Conservation (phyloP, 2,113 vertebrate genomes). For the Poecilia latipinna region DNA sequence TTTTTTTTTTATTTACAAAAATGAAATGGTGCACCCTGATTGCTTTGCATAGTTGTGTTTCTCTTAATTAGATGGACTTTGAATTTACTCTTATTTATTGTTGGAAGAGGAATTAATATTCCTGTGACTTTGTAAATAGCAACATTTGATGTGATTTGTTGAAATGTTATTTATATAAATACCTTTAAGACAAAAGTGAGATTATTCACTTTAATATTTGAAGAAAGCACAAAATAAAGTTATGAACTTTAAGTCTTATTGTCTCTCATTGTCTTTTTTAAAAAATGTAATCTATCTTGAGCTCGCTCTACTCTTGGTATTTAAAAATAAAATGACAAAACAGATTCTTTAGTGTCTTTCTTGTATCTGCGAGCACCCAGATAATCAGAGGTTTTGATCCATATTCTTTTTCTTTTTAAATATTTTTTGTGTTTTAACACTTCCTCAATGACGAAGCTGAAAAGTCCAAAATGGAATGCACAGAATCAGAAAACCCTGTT, state of each 20-base stretch:
- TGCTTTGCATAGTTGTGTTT: slow-evolving; percentile 74
- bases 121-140: slow-evolving; percentile 73
- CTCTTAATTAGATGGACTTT: slow-evolving; percentile 69
- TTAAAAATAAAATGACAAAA: too few relatives aligned
- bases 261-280: neutral
- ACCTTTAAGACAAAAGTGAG: slow-evolving; percentile 72
- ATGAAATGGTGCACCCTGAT: slow-evolving; percentile 74
- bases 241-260: slow-evolving; percentile 51
- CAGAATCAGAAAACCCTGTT: slow-evolving; percentile 29
- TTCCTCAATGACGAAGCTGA: slow-evolving; percentile 55
- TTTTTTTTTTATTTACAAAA: slow-evolving; percentile 63
- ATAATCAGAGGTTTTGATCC: neutral
- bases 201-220: slow-evolving; percentile 72
- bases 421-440: neutral
- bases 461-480: slow-evolving; percentile 51
- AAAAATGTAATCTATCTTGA: neutral
- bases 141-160: slow-evolving; percentile 77
- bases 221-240: slow-evolving; percentile 77
- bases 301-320: too few relatives aligned
- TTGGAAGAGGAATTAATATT: slow-evolving; percentile 70
- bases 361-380: too few relatives aligned
- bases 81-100: slow-evolving; percentile 80
- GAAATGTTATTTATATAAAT: slow-evolving; percentile 83
- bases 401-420: neutral
- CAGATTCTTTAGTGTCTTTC: too few relatives aligned